Conservation (phyloP, 2,113 vertebrate species). For the Microcebus ravelobensis region DNA sequence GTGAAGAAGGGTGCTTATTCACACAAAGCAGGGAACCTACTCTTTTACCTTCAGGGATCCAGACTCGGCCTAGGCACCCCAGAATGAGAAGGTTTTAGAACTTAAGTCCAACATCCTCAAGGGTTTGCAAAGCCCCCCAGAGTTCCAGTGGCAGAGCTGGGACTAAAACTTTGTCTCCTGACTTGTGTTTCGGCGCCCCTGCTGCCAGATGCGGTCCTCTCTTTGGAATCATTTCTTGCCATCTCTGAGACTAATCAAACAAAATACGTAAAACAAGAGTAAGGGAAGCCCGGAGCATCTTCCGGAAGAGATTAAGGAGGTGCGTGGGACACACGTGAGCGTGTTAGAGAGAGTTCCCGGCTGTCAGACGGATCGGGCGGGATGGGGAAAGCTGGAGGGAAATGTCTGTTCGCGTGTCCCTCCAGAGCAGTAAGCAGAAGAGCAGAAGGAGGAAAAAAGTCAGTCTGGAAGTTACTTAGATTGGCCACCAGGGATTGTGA, state of each 20-base stretch:
- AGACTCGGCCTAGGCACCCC: neutral
- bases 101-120: neutral
- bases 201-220: neutral
- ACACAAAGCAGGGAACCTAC: neutral
- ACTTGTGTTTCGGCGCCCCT: neutral
- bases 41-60: neutral
- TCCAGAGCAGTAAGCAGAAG: neutral
- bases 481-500: neutral
- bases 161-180: neutral
- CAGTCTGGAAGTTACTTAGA: neutral
- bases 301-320: neutral
- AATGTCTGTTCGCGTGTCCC: neutral
- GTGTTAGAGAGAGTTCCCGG: neutral
- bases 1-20: neutral
- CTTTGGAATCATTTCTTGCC: neutral
- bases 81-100: neutral
- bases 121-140: neutral
- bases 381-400: neutral
- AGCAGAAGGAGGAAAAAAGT: neutral
- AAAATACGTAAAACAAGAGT: neutral
- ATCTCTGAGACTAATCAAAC: neutral
- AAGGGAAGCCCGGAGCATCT: neutral
- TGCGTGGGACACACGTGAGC: too few relatives aligned
- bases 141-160: neutral
- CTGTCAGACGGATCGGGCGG: neutral